Base-by-base conservation (phyloP, 2,888 invertebrate species). In the Girardia tigrina region DNA sequence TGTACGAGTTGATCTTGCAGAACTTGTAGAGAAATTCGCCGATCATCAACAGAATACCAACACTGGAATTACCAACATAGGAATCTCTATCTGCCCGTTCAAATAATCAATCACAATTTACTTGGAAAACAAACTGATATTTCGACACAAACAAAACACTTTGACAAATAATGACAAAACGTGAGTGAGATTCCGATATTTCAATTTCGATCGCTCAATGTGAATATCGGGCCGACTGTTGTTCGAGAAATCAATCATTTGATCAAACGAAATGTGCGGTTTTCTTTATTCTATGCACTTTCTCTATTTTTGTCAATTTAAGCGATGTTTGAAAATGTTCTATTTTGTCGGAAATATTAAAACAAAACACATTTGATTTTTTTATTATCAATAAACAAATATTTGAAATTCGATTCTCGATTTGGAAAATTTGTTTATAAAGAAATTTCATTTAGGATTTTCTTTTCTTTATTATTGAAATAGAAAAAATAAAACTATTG, bases 21-120 rank as follows among this genome's bases (percentile, higher is more conserved):
- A n/a, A 56, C 23, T 56, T 56, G n/a, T 56, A 56, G n/a, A 56
- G 56, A 56, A 56, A 56, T 56, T 56, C 56, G 2, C 56, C 56
- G n/a, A 56, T 8, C 4, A 56, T 56, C 4, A 56, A 2, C 56
- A 56, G 23, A n/a, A 56, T n/a, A n/a, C n/a, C n/a, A n/a, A n/a
- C n/a, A n/a, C n/a, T n/a, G n/a, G n/a, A n/a, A n/a, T n/a, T n/a
- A n/a, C n/a, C n/a, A n/a, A n/a, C n/a, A n/a, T n/a, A n/a, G n/a
- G n/a, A n/a, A n/a, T n/a, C n/a, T n/a, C n/a, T n/a, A n/a, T n/a
- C n/a, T n/a, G n/a, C n/a, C n/a, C n/a, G n/a, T 6, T 56, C n/a
- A 56, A 16, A 56, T 23, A 56, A 56, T 16, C 4, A 8, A n/a
- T n/a, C n/a, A n/a, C 4, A 56, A 4, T 8, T 8, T 56, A 56